Conservation (phyloP, 2,888 invertebrate species). For the Chironomus riparius region DNA sequence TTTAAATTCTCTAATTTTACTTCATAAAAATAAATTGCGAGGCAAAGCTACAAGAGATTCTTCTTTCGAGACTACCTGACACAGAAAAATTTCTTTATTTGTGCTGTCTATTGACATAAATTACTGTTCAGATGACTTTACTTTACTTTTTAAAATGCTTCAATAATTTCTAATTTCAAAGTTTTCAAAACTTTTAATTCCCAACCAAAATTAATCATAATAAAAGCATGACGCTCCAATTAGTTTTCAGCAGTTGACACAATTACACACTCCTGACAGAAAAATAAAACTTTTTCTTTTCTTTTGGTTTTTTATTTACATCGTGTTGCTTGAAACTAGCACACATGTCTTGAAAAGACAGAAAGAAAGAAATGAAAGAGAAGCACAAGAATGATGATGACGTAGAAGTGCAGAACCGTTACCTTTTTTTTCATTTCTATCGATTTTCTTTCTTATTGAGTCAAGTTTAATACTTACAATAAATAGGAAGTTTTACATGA, state of each 20-base stretch:
- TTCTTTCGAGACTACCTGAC: too few relatives aligned
- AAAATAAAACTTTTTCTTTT: slow-evolving; percentile 6
- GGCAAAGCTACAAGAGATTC: too few relatives aligned
- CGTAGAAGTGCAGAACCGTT: slow-evolving; percentile 17
- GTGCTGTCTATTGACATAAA: too few relatives aligned
- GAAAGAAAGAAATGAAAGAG: neutral
- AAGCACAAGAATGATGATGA: slow-evolving; percentile 19
- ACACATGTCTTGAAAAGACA: neutral
- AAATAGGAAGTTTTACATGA: neutral
- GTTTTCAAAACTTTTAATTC: neutral
- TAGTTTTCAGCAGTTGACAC: slow-evolving; percentile 1
- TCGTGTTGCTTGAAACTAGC: neutral
- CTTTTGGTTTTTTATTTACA: neutral
- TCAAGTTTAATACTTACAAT: neutral
- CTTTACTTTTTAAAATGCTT: too few relatives aligned
- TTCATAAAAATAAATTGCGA: too few relatives aligned
- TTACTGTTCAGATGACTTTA: too few relatives aligned
- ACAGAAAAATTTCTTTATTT: too few relatives aligned
- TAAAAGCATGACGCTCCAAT: neutral
- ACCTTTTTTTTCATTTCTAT: slow-evolving; percentile 1
- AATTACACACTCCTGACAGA: slow-evolving; percentile 12
- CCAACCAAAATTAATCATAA: neutral
- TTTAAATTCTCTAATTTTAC: too few relatives aligned
- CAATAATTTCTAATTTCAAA: too few relatives aligned
- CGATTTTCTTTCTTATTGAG: neutral